Evolutionary conservation across 92 coral and sea anemone species (phyloP).

Genomic region (Epizoanthus illoricatus): DNA sequence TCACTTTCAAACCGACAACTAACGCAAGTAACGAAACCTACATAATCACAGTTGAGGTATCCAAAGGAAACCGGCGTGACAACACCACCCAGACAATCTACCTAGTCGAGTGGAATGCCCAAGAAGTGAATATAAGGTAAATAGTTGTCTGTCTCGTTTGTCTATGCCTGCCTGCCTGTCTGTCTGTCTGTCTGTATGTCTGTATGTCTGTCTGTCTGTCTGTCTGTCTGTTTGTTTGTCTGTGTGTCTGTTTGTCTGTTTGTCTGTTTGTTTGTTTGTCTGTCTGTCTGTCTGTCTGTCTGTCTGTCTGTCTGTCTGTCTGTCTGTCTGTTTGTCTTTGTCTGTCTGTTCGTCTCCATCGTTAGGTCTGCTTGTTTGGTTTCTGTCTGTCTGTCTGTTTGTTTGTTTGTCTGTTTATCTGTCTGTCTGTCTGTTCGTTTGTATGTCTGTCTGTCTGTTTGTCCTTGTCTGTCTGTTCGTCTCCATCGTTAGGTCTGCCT

Average conservation of each 20-base stretch:
- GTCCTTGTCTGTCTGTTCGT: no score
- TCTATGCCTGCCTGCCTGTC: not conserved
- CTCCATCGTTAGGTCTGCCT: no score
- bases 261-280: no score
- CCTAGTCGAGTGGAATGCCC: not conserved
- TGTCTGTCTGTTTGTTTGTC: no score
- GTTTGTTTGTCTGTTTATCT: no score
- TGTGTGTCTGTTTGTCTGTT: no score
- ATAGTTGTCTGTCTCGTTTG: no score
- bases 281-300: not conserved
- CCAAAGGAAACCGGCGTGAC: not conserved
- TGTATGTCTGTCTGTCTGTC: not conserved
- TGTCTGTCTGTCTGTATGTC: not conserved
- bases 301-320: not conserved
- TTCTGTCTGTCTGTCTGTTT: not conserved
- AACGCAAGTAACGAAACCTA: not conserved
- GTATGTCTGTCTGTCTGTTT: no score
- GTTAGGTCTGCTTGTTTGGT: no score
- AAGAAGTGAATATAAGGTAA: not conserved
- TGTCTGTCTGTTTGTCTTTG: not conserved
- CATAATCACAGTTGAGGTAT: not conserved
- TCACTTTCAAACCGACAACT: not conserved
- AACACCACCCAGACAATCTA: not conserved
- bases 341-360: not conserved
- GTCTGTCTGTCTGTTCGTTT: no score